Evolutionary conservation across 2,113 vertebrate genomes (phyloP).

Genomic region (Chaetodon trifascialis): DNA sequence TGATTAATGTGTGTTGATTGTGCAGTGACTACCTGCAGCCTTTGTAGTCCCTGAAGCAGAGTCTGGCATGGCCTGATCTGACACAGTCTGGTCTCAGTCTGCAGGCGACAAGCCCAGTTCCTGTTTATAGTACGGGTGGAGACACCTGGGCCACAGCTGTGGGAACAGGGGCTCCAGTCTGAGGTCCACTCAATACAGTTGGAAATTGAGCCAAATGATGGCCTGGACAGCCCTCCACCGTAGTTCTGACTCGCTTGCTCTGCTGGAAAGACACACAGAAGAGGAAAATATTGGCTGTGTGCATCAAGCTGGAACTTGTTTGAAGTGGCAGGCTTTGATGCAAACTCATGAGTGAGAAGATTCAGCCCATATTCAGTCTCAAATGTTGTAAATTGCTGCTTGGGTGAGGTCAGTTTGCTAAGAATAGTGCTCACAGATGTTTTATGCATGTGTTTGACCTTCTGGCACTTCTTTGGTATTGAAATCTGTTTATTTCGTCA

Average conservation of each 20-base stretch:
- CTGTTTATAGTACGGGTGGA: constrained; percentile 85
- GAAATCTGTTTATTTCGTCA: background rate
- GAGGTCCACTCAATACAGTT: constrained; percentile 85
- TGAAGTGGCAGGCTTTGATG: constrained; percentile 14
- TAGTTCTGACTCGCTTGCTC: constrained; percentile 12
- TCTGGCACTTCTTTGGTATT: background rate
- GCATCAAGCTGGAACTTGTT: constrained; percentile 28
- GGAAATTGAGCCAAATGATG: background rate
- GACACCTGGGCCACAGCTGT: constrained; percentile 86
- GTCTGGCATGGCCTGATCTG: constrained; percentile 80
- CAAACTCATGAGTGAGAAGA: background rate
- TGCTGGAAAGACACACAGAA: constrained; percentile 14
- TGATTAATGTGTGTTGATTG: background rate
- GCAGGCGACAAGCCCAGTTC: constrained; percentile 85
- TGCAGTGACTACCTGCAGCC: constrained; percentile 27
- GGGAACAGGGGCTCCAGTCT: constrained; percentile 87
- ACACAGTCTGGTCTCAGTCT: constrained; percentile 86
- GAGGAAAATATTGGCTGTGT: constrained; percentile 15
- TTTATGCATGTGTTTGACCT: constrained; percentile 4
- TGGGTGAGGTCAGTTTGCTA: background rate
- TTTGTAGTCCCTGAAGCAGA: constrained; percentile 14
- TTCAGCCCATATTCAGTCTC: background rate
- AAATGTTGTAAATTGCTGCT: constrained; percentile 20
- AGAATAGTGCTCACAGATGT: constrained; percentile 22
- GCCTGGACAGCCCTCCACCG: constrained; percentile 1